These are phyloP conservation scores for Cremastinae sp. DNA, from an alignment of 2,888 invertebrate species.

Conservation along the genomic window DNA sequence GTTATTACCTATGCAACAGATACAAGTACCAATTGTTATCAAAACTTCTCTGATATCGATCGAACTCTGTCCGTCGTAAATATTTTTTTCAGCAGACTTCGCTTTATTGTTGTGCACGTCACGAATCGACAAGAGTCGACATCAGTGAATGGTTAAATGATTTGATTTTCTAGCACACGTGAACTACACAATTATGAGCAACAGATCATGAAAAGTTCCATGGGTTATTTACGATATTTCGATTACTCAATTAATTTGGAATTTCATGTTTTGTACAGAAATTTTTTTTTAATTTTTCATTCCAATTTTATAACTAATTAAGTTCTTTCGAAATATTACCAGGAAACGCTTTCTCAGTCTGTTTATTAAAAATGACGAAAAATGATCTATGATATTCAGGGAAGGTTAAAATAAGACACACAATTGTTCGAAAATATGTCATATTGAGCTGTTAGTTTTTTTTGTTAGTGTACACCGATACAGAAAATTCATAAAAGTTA, in stretches of 20 bases:
- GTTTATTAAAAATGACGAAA: constrained; percentile 1
- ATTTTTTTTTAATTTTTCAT: not conserved
- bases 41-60: constrained; percentile 34
- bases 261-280: too few species aligned
- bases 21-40: constrained; percentile 32
- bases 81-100: constrained; percentile 12
- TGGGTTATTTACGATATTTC: too few species aligned
- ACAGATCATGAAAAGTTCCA: too few species aligned
- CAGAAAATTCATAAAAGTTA: constrained; percentile 14
- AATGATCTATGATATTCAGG: constrained; percentile 11
- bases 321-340: not conserved
- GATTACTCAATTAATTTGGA: too few species aligned
- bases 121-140: too few species aligned
- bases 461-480: constrained; percentile 36
- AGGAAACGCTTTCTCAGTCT: constrained; percentile 11
- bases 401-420: constrained; percentile 31
- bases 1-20: constrained; percentile 29
- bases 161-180: too few species aligned
- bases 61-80: constrained; percentile 10
- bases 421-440: constrained; percentile 25
- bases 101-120: constrained; percentile 3
- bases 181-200: too few species aligned
- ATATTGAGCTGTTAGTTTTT: constrained; percentile 26
- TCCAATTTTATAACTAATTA: not conserved
- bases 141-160: too few species aligned